Conservation (phyloP, 2,113 vertebrate species). For the Varanus komodoensis region DNA sequence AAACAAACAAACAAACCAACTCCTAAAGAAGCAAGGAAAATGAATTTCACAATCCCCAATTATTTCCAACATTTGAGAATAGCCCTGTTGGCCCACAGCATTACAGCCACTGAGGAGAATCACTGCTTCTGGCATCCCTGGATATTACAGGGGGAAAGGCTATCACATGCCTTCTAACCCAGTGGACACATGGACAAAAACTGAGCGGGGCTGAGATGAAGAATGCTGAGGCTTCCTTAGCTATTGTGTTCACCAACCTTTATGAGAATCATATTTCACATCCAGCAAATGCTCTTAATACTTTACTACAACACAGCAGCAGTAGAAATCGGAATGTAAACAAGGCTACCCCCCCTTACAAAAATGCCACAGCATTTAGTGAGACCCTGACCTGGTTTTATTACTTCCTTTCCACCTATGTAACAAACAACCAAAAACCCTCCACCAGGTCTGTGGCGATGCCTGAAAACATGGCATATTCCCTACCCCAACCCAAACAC, state of each 20-base stretch:
- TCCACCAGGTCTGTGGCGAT: not conserved
- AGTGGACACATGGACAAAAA: not conserved
- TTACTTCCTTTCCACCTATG: not conserved
- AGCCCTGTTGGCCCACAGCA: no score
- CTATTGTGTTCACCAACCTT: not conserved
- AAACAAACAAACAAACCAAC: no score
- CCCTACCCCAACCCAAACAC: not conserved
- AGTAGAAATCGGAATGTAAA: not conserved
- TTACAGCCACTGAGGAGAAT: not conserved
- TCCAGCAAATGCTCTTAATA: not conserved
- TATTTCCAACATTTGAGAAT: not conserved
- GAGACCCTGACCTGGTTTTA: not conserved
- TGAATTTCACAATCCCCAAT: not conserved
- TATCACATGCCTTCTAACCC: not conserved
- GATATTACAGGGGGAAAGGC: not conserved
- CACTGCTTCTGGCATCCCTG: not conserved
- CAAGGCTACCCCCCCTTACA: not conserved
- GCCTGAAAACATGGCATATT: not conserved
- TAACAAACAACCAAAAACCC: not conserved
- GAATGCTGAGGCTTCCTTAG: not conserved
- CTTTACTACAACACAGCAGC: not conserved
- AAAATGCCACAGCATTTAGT: not conserved
- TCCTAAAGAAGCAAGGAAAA: not conserved
- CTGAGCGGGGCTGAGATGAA: not conserved
- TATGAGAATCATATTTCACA: not conserved